Conservation (phyloP, 2,888 invertebrate genomes). For the Lithodes maja region DNA sequence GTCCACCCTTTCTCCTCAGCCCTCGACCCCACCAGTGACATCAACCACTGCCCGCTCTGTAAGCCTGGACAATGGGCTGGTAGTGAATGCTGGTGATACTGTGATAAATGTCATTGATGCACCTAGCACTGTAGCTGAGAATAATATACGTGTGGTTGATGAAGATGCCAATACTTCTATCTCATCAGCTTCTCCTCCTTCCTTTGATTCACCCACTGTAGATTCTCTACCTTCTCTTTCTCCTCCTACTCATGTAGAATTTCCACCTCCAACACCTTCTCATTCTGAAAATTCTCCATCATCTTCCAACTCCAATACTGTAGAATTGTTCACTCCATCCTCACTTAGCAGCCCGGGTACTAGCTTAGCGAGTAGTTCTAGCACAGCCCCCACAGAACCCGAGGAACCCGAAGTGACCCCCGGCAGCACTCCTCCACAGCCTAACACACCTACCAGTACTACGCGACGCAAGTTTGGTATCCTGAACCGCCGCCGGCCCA, state of each 20-base stretch:
- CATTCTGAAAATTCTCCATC: not conserved
- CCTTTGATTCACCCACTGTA: constrained; percentile 14
- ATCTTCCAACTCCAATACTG: not conserved
- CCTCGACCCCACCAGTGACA: constrained; percentile 18
- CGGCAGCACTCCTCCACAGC: not conserved
- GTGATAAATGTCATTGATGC: constrained; percentile 64
- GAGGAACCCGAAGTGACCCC: not conserved
- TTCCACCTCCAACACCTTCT: constrained; percentile 1
- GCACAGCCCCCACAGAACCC: constrained; percentile 6
- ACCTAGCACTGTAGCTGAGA: constrained; percentile 52
- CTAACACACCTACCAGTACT: not conserved
- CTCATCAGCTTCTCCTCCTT: constrained; percentile 18
- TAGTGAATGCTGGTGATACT: constrained; percentile 60
- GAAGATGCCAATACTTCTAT: constrained; percentile 13
- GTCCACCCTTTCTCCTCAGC: constrained; percentile 1
- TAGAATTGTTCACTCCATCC: constrained; percentile 10
- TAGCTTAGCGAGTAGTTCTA: constrained; percentile 37
- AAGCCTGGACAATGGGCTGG: constrained; percentile 17
- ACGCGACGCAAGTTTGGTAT: constrained; percentile 49
- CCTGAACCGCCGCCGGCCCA: constrained; percentile 37
- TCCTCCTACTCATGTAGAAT: not conserved
- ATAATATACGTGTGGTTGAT: constrained; percentile 32
- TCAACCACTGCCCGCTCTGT: constrained; percentile 35
- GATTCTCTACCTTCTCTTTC: constrained; percentile 7
- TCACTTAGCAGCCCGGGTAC: not conserved